Percentiles rank a stretch among this genome's conserved stretches.
Conservation (phyloP, 2,888 invertebrate species). For the Polymixis flavicincta region DNA sequence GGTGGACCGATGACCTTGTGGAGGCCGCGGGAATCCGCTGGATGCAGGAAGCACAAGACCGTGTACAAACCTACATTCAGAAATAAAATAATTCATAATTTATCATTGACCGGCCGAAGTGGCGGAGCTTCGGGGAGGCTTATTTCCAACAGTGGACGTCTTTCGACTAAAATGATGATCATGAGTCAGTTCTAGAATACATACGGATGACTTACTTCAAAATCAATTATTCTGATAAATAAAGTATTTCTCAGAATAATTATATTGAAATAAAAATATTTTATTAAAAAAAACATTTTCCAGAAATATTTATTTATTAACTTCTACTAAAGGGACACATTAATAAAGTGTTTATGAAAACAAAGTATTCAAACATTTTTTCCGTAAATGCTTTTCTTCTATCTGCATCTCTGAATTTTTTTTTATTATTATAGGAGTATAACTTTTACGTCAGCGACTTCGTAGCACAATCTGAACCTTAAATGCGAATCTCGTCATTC, state of each 20-base stretch:
- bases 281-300: no score
- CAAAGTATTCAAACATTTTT: background rate
- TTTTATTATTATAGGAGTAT: background rate
- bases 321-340: background rate
- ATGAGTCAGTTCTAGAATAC: background rate
- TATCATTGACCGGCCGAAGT: no score
- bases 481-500: conserved; percentile 41
- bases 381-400: background rate
- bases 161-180: no score
- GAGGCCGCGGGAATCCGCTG: no score
- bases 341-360: background rate
- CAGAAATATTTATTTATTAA: background rate
- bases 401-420: conserved; percentile 9
- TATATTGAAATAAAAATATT: no score
- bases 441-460: conserved; percentile 29
- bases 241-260: no score
- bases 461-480: conserved; percentile 32
- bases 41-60: no score
- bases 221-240: background rate
- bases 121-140: no score
- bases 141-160: no score
- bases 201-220: background rate
- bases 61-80: no score
- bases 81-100: no score
- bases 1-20: no score